Conservation (phyloP, 1,140 invertebrate species). For the Arctopsyche grandis region DNA sequence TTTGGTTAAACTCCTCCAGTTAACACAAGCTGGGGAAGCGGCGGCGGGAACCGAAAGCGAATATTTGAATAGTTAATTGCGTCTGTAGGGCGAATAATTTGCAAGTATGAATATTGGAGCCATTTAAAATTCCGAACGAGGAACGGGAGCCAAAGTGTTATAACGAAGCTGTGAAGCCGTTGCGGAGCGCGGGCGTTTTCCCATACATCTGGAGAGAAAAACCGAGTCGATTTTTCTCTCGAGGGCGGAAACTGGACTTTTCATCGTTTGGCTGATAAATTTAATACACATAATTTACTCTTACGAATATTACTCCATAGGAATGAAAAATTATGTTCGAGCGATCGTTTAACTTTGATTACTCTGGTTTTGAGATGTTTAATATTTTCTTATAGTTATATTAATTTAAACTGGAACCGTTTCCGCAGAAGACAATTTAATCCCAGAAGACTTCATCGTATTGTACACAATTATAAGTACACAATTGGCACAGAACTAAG, state of each 20-base stretch:
- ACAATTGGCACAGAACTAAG: neutral
- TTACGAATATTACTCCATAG: no score
- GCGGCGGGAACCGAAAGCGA: neutral
- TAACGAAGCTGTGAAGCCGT: neutral
- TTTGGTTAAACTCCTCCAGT: no score
- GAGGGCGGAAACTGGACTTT: no score
- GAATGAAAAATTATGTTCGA: no score
- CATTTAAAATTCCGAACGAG: slow-evolving; percentile 19
- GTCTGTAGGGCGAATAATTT: slow-evolving; percentile 32
- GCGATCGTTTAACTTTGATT: no score
- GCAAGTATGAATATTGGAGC: slow-evolving; percentile 41
- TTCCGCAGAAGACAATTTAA: neutral
- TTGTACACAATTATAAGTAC: neutral
- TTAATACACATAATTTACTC: no score
- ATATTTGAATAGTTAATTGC: slow-evolving; percentile 45
- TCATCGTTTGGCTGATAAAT: no score
- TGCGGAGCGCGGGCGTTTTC: neutral
- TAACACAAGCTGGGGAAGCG: neutral
- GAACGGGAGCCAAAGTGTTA: neutral
- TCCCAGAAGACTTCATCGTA: neutral
- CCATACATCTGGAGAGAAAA: neutral
- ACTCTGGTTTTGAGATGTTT: no score
- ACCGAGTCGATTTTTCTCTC: neutral
- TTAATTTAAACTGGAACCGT: neutral
- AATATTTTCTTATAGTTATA: neutral